These are phyloP conservation scores for Telmatherina bonti DNA, from an alignment of 2,797 vertebrate species.

Conservation along the genomic window DNA sequence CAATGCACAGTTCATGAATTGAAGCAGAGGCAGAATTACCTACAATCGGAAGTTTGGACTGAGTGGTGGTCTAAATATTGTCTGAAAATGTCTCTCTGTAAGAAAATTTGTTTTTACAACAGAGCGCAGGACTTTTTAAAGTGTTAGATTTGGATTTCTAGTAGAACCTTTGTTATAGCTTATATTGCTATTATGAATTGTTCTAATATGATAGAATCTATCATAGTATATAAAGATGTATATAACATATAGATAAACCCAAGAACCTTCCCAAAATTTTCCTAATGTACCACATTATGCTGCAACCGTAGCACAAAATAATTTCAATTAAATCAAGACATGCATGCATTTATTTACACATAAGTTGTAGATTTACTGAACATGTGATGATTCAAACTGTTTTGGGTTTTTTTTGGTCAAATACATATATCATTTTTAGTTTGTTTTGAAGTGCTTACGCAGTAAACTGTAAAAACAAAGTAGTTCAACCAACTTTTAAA, in stretches of 20 bases:
- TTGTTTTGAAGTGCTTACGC: neutral
- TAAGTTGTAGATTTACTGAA: too few relatives aligned
- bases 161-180: neutral
- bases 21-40: conserved; percentile 44
- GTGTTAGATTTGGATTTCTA: neutral
- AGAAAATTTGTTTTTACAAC: conserved; percentile 6
- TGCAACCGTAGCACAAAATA: neutral
- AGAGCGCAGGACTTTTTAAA: neutral
- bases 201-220: too few relatives aligned
- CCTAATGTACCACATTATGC: too few relatives aligned
- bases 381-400: neutral
- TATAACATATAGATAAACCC: too few relatives aligned
- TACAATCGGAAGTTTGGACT: conserved; percentile 37
- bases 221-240: too few relatives aligned
- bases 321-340: neutral
- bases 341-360: neutral
- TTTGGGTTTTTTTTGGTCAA: neutral
- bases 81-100: conserved; percentile 8
- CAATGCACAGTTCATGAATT: conserved; percentile 64
- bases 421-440: neutral
- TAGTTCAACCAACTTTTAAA: too few relatives aligned
- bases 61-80: conserved; percentile 29
- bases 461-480: too few relatives aligned
- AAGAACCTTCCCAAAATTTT: too few relatives aligned
- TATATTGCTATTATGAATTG: neutral